These are phyloP conservation scores for Archips crataeganus DNA, from an alignment of 2,888 invertebrate species.

Conservation along the genomic window DNA sequence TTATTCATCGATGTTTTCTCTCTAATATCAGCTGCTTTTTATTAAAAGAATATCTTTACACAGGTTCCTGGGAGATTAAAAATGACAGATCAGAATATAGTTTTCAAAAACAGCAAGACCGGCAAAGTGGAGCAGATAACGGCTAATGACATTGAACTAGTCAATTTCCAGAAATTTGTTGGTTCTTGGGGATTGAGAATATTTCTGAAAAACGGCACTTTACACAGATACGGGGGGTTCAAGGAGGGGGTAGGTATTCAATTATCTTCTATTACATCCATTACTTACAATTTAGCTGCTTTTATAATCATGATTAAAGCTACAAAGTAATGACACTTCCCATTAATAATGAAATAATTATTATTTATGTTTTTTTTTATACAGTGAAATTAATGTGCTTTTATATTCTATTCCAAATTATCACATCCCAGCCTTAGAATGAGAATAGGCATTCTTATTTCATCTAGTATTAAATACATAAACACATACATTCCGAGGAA, in stretches of 20 bases:
- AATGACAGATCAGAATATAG: constrained; percentile 94
- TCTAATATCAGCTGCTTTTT: constrained; percentile 48
- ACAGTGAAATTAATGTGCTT: neutral
- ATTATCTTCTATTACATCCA: neutral
- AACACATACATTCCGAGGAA: too few relatives aligned
- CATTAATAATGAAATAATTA: neutral
- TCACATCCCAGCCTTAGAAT: too few relatives aligned
- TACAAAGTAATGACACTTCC: neutral
- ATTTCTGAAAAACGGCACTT: constrained; percentile 94
- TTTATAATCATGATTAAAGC: neutral
- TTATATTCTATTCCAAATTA: too few relatives aligned
- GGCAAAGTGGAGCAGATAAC: constrained; percentile 97
- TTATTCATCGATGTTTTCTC: constrained; percentile 29
- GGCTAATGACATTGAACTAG: constrained; percentile 93
- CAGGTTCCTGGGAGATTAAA: constrained; percentile 97
- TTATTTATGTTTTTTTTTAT: constrained; percentile 24
- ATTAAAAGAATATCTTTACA: constrained; percentile 47
- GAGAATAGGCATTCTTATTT: neutral
- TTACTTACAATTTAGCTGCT: neutral
- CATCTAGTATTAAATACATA: neutral
- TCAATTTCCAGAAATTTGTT: constrained; percentile 97
- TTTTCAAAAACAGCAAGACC: constrained; percentile 98
- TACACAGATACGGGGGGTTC: constrained; percentile 97
- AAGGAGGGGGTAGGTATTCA: constrained; percentile 90
- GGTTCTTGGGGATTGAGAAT: constrained; percentile 96